Percentiles rank a stretch among this genome's conserved stretches.
Conservation (phyloP, 2,113 vertebrate species). For the Condylura cristata region DNA sequence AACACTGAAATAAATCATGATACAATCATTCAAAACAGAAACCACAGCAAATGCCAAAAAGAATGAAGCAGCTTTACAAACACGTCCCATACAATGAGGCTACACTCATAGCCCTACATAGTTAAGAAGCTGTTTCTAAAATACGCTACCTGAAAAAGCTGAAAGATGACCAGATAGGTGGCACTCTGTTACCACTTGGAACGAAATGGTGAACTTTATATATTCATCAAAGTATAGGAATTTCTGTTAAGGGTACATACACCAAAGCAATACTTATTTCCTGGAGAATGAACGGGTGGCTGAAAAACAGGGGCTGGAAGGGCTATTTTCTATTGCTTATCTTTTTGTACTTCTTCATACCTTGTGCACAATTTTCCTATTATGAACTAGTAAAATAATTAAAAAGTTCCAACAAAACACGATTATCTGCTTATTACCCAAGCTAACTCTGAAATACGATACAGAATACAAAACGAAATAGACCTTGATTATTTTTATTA, state of each 20-base stretch:
- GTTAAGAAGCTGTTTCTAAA: not conserved
- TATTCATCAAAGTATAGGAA: not conserved
- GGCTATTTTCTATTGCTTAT: not conserved
- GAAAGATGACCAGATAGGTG: not conserved
- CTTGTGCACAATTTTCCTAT: not conserved
- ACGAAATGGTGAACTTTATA: not conserved
- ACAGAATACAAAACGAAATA: constrained; percentile 23
- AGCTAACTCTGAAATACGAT: constrained; percentile 40
- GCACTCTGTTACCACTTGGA: not conserved
- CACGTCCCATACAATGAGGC: no score
- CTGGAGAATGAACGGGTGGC: not conserved
- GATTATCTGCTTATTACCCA: not conserved
- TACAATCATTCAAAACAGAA: not conserved
- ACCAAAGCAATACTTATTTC: not conserved
- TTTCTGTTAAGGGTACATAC: not conserved
- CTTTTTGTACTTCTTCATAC: not conserved
- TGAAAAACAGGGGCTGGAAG: not conserved
- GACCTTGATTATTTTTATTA: constrained; percentile 35
- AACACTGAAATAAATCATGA: not conserved
- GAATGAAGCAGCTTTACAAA: not conserved
- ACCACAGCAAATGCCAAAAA: not conserved
- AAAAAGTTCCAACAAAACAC: not conserved
- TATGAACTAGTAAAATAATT: constrained; percentile 9
- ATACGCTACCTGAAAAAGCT: not conserved
- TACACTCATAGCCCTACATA: no score